These are phyloP conservation scores for Ceratosolen solmsi DNA, from an alignment of 1,140 invertebrate species.

Conservation along the genomic window DNA sequence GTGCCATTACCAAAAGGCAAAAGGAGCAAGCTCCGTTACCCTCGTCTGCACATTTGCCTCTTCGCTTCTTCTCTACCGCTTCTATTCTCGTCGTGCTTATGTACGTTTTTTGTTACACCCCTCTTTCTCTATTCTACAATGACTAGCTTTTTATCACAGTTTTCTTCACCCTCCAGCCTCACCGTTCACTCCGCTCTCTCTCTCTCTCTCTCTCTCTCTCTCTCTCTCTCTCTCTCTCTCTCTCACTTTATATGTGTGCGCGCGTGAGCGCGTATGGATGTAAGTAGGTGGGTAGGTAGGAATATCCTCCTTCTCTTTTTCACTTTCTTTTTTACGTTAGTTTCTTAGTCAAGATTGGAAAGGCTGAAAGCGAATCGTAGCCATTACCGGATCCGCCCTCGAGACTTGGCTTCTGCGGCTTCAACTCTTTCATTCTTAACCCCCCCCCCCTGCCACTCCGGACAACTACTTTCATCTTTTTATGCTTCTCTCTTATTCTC, in stretches of 20 bases:
- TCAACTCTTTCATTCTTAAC: constrained; percentile 45
- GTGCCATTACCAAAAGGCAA: constrained; percentile 64
- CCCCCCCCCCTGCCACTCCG: constrained; percentile 19
- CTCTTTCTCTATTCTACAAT: constrained; percentile 13
- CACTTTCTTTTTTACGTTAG: background rate
- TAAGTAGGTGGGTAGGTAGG: too few relatives aligned
- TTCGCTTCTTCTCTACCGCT: constrained; percentile 37
- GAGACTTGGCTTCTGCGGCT: constrained; percentile 47
- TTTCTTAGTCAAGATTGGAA: constrained; percentile 37
- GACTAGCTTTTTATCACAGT: background rate
- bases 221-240: background rate
- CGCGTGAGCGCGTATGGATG: too few relatives aligned
- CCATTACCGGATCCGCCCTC: constrained; percentile 43
- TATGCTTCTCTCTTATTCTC: constrained; percentile 7
- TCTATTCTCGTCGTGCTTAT: constrained; percentile 25
- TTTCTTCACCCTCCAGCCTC: background rate
- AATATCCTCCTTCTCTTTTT: background rate
- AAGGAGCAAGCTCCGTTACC: constrained; percentile 56
- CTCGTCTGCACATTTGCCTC: constrained; percentile 56
- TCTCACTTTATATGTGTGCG: background rate
- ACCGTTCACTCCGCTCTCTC: background rate
- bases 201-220: background rate
- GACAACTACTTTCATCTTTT: background rate
- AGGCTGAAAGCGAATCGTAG: constrained; percentile 35
- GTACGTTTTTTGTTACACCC: background rate